These are phyloP conservation scores for Pocillopora verrucosa DNA, from an alignment of 64 coral and sea anemone genomes.

Conservation along the genomic window DNA sequence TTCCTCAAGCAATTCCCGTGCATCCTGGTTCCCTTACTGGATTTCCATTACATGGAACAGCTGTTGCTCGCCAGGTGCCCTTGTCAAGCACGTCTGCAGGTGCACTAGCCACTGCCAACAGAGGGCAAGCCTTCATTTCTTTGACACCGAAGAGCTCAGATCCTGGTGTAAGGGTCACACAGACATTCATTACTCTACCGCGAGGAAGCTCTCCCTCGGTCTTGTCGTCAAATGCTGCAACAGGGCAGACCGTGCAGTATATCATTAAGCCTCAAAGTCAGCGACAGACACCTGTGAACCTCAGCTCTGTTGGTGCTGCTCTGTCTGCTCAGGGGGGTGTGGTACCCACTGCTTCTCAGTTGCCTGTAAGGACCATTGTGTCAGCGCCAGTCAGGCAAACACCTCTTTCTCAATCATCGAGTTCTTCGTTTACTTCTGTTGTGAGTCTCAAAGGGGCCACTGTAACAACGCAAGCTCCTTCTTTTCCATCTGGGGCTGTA, in stretches of 20 bases:
- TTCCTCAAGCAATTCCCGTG: conserved; percentile 53
- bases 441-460: conserved; percentile 49
- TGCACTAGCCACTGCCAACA: conserved; percentile 38
- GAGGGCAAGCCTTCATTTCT: conserved; percentile 73
- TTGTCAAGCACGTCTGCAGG: conserved; percentile 55
- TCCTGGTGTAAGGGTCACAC: conserved; percentile 48
- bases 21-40: conserved; percentile 34
- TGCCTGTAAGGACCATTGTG: not conserved
- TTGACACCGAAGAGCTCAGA: conserved; percentile 58
- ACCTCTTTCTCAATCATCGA: conserved; percentile 34
- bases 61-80: conserved; percentile 56
- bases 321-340: conserved; percentile 17
- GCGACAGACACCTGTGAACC: conserved; percentile 60
- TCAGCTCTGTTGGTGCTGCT: conserved; percentile 33
- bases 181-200: conserved; percentile 72
- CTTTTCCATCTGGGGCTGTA: not conserved
- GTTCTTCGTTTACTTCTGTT: conserved; percentile 58
- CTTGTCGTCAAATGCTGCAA: conserved; percentile 40
- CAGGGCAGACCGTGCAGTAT: conserved; percentile 66
- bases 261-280: conserved; percentile 92
- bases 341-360: conserved; percentile 1
- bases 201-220: conserved; percentile 66
- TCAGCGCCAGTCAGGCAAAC: conserved; percentile 50
- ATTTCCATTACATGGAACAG: conserved; percentile 32
- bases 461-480: conserved; percentile 25